Evolutionary conservation across 2,888 invertebrate genomes (phyloP).

Genomic region (Ophion obscuratus): DNA sequence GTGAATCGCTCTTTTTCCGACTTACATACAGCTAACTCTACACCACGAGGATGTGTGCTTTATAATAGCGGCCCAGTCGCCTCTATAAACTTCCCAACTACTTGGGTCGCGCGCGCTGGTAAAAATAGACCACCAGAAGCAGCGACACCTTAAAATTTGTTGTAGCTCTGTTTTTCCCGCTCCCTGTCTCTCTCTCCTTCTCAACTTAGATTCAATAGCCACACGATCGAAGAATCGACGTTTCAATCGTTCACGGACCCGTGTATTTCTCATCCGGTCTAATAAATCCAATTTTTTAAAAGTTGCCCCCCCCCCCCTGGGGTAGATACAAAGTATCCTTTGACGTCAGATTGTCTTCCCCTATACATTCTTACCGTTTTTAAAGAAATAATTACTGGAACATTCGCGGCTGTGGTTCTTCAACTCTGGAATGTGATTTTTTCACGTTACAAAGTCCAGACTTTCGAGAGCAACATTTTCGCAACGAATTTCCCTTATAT

Average conservation of each 20-base stretch:
- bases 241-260: constrained; percentile 16
- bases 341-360: background rate
- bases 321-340: background rate
- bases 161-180: constrained; percentile 48
- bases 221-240: constrained; percentile 22
- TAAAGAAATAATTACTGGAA: background rate
- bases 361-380: background rate
- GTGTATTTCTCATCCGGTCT: background rate
- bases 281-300: background rate
- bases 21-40: constrained; percentile 76
- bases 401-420: background rate
- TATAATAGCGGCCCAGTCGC: constrained; percentile 78
- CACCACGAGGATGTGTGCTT: constrained; percentile 76
- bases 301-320: background rate
- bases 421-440: too few relatives aligned
- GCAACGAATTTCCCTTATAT: too few relatives aligned
- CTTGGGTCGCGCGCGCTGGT: constrained; percentile 73
- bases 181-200: constrained; percentile 24
- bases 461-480: too few relatives aligned
- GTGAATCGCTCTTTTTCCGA: constrained; percentile 52
- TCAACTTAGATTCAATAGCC: constrained; percentile 17
- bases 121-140: constrained; percentile 80
- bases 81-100: constrained; percentile 78
- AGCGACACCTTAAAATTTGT: constrained; percentile 78
- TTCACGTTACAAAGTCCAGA: too few relatives aligned